Evolutionary conservation across 2,888 invertebrate genomes (phyloP), one percentile per base, ranked within the genome.

Genomic region (Drosophila neoperkinsi): DNA sequence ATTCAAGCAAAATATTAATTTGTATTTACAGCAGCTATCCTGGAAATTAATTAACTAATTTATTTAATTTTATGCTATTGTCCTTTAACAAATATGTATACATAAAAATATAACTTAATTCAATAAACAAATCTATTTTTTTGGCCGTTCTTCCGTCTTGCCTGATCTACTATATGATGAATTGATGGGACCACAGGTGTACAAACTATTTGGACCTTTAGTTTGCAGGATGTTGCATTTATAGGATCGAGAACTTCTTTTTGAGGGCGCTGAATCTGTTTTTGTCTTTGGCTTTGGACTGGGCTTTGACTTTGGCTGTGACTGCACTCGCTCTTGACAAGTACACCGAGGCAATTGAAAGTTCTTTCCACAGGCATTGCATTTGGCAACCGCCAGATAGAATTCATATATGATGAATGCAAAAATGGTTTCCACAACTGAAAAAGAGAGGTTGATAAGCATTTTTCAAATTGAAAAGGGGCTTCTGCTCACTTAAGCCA

Each of bases 401-500:
- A 90, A 90, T 21, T 73, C 72, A 43, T 70, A 76, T 10, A 87
- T 62, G 38, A 81, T 69, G 7, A 59, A 88, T 1, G 77, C 77
- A n/a, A 88, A 85, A 46, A 77, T 53, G 2, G 56, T 31, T 62
- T 87, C 86, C 16, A 90, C 63, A 62, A 71, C 86, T 87, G 61
- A 18, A 31, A 7, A 1, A 5, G 18, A n/a, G 13, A 2, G 10
- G 3, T 4, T 11, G 18, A 5, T 36, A 7, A 58, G 13, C 30
- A 9, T 10, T 4, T 16, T 0, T 5, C 5, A 11, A 9, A 43
- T 38, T 7, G 13, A 38, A n/a, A 28, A 1, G 16, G 4, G 16
- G 31, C 1, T 11, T 1, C 10, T 50, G 16, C 79, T 66, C 34
- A 87, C 86, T 0, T 38, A 87, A 41, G 5, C 81, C 86, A 25